These are phyloP conservation scores for Ptiloglossa arizonensis DNA, from an alignment of 1,140 invertebrate genomes.

Conservation along the genomic window DNA sequence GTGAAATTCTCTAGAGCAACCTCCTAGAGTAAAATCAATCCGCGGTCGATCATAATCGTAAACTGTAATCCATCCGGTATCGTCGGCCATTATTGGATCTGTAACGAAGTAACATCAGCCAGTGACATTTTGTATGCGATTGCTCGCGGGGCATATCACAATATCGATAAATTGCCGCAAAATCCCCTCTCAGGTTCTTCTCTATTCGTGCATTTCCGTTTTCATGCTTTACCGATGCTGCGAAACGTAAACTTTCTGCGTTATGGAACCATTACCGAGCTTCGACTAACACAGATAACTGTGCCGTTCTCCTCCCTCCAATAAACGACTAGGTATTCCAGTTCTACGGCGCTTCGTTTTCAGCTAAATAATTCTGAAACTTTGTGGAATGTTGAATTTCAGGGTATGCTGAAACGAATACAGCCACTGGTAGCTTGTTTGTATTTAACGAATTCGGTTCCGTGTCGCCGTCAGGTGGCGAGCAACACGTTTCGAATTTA, in stretches of 20 bases:
- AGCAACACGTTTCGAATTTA: neutral
- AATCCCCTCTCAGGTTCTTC: neutral
- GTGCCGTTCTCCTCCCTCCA: neutral
- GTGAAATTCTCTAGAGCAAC: too few relatives aligned
- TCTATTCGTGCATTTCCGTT: neutral
- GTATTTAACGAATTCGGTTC: neutral
- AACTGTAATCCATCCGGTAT: too few relatives aligned
- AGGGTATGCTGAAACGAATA: neutral
- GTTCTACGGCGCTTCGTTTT: neutral
- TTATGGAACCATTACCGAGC: constrained; percentile 15
- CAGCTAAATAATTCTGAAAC: constrained; percentile 8
- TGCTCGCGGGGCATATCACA: neutral
- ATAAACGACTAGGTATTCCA: neutral
- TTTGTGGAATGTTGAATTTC: neutral
- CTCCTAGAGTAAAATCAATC: too few relatives aligned
- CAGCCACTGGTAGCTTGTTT: neutral
- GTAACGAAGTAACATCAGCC: too few relatives aligned
- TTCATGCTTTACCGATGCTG: neutral
- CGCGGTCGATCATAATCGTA: neutral
- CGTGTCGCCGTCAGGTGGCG: neutral
- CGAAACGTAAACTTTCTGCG: neutral
- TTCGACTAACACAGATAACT: constrained; percentile 3
- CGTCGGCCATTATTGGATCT: neutral
- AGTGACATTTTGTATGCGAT: neutral
- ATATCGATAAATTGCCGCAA: neutral